Percentiles rank a stretch among this genome's conserved stretches.
Conservation (phyloP, 2,113 vertebrate genomes). For the Nerophis ophidion region DNA sequence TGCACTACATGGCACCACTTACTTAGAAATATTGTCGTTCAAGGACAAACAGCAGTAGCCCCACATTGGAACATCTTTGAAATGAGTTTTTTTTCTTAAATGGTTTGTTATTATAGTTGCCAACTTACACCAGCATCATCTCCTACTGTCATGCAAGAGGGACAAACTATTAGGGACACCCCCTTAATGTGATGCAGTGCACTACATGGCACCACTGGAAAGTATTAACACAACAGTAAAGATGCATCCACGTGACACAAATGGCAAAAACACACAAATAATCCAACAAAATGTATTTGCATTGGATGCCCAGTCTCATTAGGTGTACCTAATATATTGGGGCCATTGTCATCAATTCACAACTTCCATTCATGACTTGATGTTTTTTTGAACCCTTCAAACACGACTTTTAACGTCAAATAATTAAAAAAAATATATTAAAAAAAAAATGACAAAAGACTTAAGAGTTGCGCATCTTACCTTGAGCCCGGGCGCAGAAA, state of each 20-base stretch:
- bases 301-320: not conserved
- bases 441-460: not conserved
- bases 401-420: not conserved
- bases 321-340: not conserved
- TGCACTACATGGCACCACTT: too few species aligned
- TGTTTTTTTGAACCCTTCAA: too few species aligned
- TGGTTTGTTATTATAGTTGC: too few species aligned
- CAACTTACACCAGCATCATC: too few species aligned
- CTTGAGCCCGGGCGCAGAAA: slow-evolving; percentile 60
- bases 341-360: not conserved
- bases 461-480: slow-evolving; percentile 52
- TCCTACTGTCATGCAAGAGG: not conserved
- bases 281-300: not conserved
- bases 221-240: too few species aligned
- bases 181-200: not conserved
- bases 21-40: too few species aligned
- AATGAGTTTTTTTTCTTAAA: too few species aligned
- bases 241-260: too few species aligned
- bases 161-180: not conserved
- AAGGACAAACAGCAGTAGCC: too few species aligned
- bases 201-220: not conserved
- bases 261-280: too few species aligned
- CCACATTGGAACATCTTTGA: too few species aligned
- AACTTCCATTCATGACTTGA: not conserved
- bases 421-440: not conserved